phyloP scores from a whole-genome alignment of 2,888 invertebrate species.

The Xestia c-nigrum region DNA sequence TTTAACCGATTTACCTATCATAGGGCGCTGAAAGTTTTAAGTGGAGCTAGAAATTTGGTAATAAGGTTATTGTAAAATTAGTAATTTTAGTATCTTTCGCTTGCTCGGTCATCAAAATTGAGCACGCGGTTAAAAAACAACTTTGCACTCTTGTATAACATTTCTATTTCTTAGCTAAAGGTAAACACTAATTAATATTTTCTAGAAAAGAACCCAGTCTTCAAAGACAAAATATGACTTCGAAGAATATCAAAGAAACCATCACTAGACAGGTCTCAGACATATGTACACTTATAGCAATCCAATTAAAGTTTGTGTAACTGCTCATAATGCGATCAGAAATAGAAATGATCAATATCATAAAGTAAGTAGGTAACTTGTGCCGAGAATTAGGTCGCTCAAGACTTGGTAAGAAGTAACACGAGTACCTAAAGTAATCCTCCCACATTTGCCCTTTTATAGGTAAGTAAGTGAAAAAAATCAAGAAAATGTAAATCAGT shows the following conservation, averaged over 20 bases:
- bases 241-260: constrained; percentile 3
- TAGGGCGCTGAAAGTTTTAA: not conserved
- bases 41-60: not conserved
- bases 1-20: not conserved
- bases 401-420: constrained; percentile 2
- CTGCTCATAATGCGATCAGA: constrained; percentile 30
- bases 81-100: too few species aligned
- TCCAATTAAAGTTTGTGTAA: constrained; percentile 38
- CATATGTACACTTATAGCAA: constrained; percentile 18
- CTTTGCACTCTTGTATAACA: too few species aligned
- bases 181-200: not conserved
- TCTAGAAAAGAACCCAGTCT: not conserved
- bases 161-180: not conserved
- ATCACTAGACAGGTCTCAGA: not conserved
- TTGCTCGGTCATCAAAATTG: too few species aligned
- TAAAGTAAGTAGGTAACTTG: not conserved
- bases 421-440: not conserved
- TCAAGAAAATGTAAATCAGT: not conserved
- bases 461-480: not conserved
- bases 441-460: constrained; percentile 12
- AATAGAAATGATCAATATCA: constrained; percentile 42
- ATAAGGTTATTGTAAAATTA: not conserved
- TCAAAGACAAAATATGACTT: not conserved
- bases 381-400: constrained; percentile 1
- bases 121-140: too few species aligned